Evolutionary conservation across 1,140 invertebrate genomes (phyloP).

Genomic region (Heliothis subflexa): DNA sequence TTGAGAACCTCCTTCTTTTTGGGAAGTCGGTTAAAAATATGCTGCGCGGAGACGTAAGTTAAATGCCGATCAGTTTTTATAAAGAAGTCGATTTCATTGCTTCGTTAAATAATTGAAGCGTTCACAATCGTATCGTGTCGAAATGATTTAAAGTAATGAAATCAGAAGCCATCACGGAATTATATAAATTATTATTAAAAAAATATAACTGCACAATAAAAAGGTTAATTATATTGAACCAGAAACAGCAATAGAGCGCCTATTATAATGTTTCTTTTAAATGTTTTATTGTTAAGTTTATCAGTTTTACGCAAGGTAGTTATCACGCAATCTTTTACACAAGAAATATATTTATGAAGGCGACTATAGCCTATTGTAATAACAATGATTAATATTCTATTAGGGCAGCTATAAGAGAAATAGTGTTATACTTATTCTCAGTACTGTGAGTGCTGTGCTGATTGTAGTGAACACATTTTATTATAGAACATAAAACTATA

Average conservation of each 20-base stretch:
- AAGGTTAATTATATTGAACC: constrained; percentile 7
- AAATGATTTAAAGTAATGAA: constrained; percentile 7
- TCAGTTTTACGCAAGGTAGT: constrained; percentile 1
- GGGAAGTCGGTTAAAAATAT: too few relatives aligned
- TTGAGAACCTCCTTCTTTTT: too few relatives aligned
- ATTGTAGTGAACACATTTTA: too few relatives aligned
- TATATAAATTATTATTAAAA: constrained; percentile 4
- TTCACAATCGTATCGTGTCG: background rate
- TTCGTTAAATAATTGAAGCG: background rate
- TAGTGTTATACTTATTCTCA: background rate
- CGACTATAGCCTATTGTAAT: constrained; percentile 14
- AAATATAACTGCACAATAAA: background rate
- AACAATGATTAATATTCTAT: constrained; percentile 31
- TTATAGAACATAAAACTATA: too few relatives aligned
- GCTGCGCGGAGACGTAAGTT: background rate
- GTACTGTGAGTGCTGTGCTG: too few relatives aligned
- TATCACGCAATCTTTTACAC: constrained; percentile 34
- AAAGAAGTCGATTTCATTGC: background rate
- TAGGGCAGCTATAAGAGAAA: constrained; percentile 9
- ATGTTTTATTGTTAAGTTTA: constrained; percentile 22
- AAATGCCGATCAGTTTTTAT: background rate
- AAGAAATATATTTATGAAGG: constrained; percentile 24
- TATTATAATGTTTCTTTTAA: constrained; percentile 17
- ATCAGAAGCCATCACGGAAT: constrained; percentile 2
- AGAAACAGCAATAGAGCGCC: background rate